These are phyloP conservation scores for Hoplostethus mediterraneus DNA, from an alignment of 2,797 vertebrate genomes.

Conservation along the genomic window DNA sequence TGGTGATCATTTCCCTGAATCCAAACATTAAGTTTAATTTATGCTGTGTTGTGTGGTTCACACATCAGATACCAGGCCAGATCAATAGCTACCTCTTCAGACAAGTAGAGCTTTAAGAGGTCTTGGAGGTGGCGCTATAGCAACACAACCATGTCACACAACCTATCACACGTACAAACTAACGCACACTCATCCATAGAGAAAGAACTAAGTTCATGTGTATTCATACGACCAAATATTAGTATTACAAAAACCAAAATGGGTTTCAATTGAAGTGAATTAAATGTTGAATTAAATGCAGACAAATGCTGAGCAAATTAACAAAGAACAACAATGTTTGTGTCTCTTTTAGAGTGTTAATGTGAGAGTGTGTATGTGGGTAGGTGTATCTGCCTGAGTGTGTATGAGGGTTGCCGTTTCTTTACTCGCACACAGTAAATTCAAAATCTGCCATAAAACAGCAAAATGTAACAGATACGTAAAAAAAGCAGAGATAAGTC, in stretches of 20 bases:
- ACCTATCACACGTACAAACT: conserved; percentile 22
- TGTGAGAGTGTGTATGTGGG: too few relatives aligned
- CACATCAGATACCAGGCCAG: neutral
- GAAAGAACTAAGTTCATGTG: conserved; percentile 9
- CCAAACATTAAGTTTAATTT: neutral
- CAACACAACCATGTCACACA: conserved; percentile 27
- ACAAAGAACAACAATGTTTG: too few relatives aligned
- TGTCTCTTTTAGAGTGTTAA: too few relatives aligned
- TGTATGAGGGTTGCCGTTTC: too few relatives aligned
- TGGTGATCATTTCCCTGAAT: conserved; percentile 3
- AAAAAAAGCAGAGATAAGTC: conserved; percentile 11
- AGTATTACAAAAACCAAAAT: neutral
- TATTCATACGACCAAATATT: neutral
- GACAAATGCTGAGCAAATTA: neutral
- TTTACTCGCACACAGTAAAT: neutral
- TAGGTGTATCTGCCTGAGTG: too few relatives aligned
- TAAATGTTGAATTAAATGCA: neutral
- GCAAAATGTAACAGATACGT: conserved; percentile 9
- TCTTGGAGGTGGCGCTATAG: conserved; percentile 55
- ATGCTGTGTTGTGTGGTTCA: neutral
- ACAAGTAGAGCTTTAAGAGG: conserved; percentile 13
- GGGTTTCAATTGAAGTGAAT: neutral
- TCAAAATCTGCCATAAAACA: conserved; percentile 4
- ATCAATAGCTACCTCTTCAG: conserved; percentile 14
- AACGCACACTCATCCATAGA: neutral